Conservation (phyloP, 2,113 vertebrate species). For the Clarias macrocephalus region DNA sequence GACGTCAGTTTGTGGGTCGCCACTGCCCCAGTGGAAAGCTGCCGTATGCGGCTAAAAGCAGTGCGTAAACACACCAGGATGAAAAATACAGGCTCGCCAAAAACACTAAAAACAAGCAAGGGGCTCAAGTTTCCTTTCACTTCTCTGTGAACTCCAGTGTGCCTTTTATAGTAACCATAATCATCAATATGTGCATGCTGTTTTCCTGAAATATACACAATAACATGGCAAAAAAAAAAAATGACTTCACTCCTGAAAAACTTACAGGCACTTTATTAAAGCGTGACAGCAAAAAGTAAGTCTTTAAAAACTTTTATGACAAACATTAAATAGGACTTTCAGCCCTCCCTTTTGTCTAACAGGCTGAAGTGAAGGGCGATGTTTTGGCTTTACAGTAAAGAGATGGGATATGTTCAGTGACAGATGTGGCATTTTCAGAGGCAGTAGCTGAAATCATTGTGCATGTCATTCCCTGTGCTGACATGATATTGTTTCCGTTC, state of each 20-base stretch:
- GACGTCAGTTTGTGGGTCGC: constrained; percentile 49
- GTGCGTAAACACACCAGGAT: constrained; percentile 29
- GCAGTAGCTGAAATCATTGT: constrained; percentile 36
- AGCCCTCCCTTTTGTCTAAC: neutral
- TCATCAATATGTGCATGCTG: neutral
- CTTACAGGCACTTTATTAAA: neutral
- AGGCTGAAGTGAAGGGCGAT: constrained; percentile 5
- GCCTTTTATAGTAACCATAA: constrained; percentile 6
- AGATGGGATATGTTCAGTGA: constrained; percentile 3
- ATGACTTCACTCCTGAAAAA: neutral
- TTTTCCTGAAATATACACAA: constrained; percentile 12
- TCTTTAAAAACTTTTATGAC: constrained; percentile 3
- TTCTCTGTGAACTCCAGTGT: constrained; percentile 25
- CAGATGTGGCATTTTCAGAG: constrained; percentile 47
- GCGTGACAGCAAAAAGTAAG: neutral
- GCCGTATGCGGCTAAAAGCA: constrained; percentile 30
- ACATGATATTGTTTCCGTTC: constrained; percentile 51
- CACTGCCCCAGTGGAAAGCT: constrained; percentile 43
- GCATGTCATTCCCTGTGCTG: constrained; percentile 41
- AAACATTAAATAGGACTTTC: neutral
- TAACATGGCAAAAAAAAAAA: neutral
- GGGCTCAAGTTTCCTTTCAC: constrained; percentile 34
- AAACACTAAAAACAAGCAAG: constrained; percentile 41
- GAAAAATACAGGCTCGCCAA: constrained; percentile 30
- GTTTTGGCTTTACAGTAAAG: constrained; percentile 21